phyloP scores from a whole-genome alignment of 2,113 vertebrate genomes.

The Passer montanus region DNA sequence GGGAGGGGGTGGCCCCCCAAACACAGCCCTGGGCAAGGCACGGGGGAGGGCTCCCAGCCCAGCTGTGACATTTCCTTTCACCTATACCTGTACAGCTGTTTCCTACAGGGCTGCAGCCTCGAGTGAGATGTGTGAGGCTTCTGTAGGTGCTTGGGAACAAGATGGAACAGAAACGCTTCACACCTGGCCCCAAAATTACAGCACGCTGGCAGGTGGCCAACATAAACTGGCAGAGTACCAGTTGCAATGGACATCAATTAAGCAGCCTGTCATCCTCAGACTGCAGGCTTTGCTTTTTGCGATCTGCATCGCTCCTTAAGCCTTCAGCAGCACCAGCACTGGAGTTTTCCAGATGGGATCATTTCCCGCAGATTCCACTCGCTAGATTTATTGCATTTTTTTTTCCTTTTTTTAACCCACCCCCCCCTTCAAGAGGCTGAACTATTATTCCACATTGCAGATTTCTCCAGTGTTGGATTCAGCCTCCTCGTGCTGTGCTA shows the following conservation, averaged over 20 bases:
- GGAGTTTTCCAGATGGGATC: constrained; percentile 80
- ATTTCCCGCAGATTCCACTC: constrained; percentile 73
- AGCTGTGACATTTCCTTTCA: constrained; percentile 74
- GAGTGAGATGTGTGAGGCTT: constrained; percentile 73
- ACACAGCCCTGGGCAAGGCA: constrained; percentile 40
- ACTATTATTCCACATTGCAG: constrained; percentile 61
- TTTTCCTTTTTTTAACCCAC: neutral
- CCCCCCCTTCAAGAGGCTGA: constrained; percentile 46
- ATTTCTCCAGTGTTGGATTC: constrained; percentile 70
- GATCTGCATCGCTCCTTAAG: constrained; percentile 67
- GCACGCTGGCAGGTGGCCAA: constrained; percentile 80
- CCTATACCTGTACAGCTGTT: constrained; percentile 79
- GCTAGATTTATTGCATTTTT: constrained; percentile 70
- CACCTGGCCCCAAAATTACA: constrained; percentile 84
- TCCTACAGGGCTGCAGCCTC: constrained; percentile 74
- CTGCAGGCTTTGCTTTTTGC: constrained; percentile 66
- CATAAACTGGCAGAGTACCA: constrained; percentile 81
- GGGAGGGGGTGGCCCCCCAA: neutral
- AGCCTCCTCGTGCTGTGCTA: neutral
- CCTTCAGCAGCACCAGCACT: constrained; percentile 69
- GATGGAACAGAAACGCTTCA: constrained; percentile 82
- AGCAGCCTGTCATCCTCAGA: constrained; percentile 78
- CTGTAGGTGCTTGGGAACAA: constrained; percentile 80
- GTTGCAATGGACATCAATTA: constrained; percentile 86
- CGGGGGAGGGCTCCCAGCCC: constrained; percentile 47